A percentile compares a stretch with the other conserved stretches of the same genome.
Conservation (phyloP, 2,113 vertebrate genomes). For the Catagonus wagneri region DNA sequence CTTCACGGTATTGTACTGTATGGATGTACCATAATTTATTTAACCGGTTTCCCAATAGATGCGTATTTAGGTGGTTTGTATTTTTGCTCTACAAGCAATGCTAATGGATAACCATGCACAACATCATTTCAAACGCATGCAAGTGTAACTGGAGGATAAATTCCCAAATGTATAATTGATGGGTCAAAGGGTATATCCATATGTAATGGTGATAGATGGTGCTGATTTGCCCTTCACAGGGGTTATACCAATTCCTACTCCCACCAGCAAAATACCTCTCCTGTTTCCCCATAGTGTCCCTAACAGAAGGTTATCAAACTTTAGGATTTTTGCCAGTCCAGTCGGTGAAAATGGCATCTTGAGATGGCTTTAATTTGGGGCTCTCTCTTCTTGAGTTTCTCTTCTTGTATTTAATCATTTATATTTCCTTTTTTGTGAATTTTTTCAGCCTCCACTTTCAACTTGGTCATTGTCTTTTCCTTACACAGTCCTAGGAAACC, state of each 20-base stretch:
- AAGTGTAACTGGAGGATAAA: slow-evolving; percentile 31
- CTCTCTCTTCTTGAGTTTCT: not conserved
- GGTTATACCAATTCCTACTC: slow-evolving; percentile 43
- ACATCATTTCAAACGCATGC: not conserved
- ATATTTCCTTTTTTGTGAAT: not conserved
- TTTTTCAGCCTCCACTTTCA: not conserved
- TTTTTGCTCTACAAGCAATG: not conserved
- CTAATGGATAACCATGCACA: slow-evolving; percentile 21
- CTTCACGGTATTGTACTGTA: not conserved
- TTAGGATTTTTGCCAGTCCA: not conserved
- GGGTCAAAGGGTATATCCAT: slow-evolving; percentile 65
- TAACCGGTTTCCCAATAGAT: not conserved
- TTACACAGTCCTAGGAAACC: not conserved
- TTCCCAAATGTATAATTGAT: slow-evolving; percentile 52
- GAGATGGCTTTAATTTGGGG: not conserved
- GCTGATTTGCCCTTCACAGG: slow-evolving; percentile 53
- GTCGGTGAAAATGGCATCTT: not conserved
- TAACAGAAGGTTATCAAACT: not conserved
- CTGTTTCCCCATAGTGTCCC: not conserved
- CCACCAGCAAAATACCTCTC: not conserved
- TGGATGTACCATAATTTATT: slow-evolving; percentile 52
- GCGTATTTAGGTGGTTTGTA: not conserved
- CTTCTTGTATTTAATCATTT: not conserved
- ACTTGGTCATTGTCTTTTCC: not conserved
- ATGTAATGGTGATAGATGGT: slow-evolving; percentile 74